phyloP scores from a whole-genome alignment of 2,113 vertebrate species.

The Brienomyrus longianalis region DNA sequence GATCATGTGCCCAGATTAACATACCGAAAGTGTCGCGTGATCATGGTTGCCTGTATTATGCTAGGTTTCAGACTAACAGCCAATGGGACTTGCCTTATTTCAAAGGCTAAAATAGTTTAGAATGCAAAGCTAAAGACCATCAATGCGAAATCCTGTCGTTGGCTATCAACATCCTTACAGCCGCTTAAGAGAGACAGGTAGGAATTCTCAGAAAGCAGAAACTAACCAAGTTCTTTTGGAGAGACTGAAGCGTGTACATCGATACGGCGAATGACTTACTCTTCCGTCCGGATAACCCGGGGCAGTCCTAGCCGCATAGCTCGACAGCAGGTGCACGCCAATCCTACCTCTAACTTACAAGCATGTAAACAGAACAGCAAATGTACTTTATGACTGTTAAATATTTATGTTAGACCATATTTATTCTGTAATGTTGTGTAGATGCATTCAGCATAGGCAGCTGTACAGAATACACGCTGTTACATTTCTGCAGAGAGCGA shows the following conservation, averaged over 20 bases:
- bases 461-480: conserved; percentile 32
- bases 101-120: background rate
- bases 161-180: background rate
- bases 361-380: conserved; percentile 47
- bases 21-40: background rate
- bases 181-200: background rate
- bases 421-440: conserved; percentile 56
- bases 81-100: background rate
- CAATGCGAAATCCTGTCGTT: background rate
- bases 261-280: background rate
- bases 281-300: background rate
- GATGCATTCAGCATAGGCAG: conserved; percentile 43
- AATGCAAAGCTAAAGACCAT: background rate
- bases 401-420: conserved; percentile 59
- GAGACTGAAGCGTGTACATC: background rate
- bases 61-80: background rate
- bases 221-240: background rate
- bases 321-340: conserved; percentile 29
- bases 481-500: conserved; percentile 39
- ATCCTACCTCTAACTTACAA: conserved; percentile 61
- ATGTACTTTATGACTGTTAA: conserved; percentile 46
- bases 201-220: too few species aligned
- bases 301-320: background rate
- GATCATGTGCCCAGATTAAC: background rate
- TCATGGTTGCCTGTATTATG: background rate